These are phyloP conservation scores for Brachyptera putata DNA, from an alignment of 2,888 invertebrate genomes.

Conservation along the genomic window DNA sequence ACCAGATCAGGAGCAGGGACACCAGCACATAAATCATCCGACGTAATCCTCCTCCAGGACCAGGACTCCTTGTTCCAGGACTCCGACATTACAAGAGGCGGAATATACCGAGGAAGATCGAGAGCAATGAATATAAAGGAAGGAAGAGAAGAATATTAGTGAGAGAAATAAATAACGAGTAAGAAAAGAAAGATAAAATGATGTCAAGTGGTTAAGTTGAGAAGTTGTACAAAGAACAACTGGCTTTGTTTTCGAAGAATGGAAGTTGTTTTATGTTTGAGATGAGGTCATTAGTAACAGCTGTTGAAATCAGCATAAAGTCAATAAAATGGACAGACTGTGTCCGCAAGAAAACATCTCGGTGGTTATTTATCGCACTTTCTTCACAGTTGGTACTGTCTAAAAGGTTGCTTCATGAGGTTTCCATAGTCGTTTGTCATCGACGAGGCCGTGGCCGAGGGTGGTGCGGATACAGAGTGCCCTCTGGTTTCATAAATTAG, in stretches of 20 bases:
- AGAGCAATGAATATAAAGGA: not conserved
- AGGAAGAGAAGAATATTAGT: not conserved
- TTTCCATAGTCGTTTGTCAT: conserved; percentile 4
- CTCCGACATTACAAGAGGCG: not conserved
- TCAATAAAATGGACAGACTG: conserved; percentile 13
- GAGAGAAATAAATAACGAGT: not conserved
- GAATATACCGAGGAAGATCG: not conserved
- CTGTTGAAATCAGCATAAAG: conserved; percentile 12
- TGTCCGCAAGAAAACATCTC: not conserved
- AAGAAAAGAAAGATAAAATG: not conserved
- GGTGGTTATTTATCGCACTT: not conserved
- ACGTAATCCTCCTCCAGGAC: not conserved
- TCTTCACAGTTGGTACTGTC: not conserved
- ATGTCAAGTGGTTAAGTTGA: not conserved
- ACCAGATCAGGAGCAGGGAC: conserved; percentile 1
- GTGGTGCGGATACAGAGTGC: not conserved
- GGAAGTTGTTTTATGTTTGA: not conserved
- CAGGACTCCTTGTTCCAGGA: not conserved
- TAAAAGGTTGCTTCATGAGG: not conserved
- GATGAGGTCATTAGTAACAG: conserved; percentile 24
- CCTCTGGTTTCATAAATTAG: conserved; percentile 20
- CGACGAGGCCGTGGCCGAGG: not conserved
- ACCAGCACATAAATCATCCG: conserved; percentile 3
- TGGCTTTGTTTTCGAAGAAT: not conserved
- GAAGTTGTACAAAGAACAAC: not conserved